Base-by-base conservation (phyloP, 2,113 vertebrate genomes). In the Pao palembangensis region DNA sequence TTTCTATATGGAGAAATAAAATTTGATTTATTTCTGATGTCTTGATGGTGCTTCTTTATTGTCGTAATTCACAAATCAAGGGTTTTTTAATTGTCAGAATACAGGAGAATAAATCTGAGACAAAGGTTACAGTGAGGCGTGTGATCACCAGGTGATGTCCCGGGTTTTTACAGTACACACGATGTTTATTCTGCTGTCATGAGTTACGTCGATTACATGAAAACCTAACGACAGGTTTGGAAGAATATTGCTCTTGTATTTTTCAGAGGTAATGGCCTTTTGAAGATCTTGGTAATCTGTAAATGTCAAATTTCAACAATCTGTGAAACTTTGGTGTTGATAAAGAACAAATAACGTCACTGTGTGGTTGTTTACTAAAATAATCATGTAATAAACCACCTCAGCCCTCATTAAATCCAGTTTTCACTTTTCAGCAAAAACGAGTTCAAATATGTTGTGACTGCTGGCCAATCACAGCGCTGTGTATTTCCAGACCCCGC, bases 1-100 rank as follows among this genome's bases (percentile, higher is more conserved):
- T 31, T 91, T 90, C 89, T 91, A 91, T 88, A 84, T 85, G 73
- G 60, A 84, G 65, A 87, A 90, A 87, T 86, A 84, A 87, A 90
- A 80, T 87, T 87, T 82, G 85, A 89, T 90, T 89, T 88, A 87
- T 76, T 86, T 74, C 76, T 71, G 64, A 78, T 31, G 59, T 55
- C 66, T 85, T 81, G 78, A 58, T 38, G 3, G 11, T 0, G 28
- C 17, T 59, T 80, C 51, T 8, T 69, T 15, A 31, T 5, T 57
- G 12, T 20, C 25, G 6, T 11, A 15, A 44, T 17, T 44, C 43
- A 44, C 14, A 5, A 15, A 15, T 17, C 12, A 15, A 1, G 16
- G 5, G 13, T 44, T 17, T 44, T 44, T 44, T 11, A 4, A 44
- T 44, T 15, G 43, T 8, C 11, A 44, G 13, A 5, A 15, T 44